Percentiles rank a stretch among this genome's conserved stretches.
Evolutionary conservation across 2,113 vertebrate species (phyloP).

Genomic region (Grammomys dolichurus): DNA sequence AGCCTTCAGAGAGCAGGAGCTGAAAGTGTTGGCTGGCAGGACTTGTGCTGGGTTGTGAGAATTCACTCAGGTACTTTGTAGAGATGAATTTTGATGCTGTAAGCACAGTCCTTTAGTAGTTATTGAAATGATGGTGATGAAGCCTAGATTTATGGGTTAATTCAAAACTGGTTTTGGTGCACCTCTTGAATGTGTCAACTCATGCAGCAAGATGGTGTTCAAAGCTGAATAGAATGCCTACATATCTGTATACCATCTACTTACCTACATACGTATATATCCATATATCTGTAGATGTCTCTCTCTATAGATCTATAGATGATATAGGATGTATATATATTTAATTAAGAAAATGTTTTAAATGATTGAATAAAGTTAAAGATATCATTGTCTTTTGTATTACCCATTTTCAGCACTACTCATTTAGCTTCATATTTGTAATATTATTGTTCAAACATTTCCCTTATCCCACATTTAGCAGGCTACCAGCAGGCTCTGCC

Average conservation of each 20-base stretch:
- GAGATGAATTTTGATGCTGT: background rate
- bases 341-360: constrained; percentile 1
- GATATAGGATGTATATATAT: background rate
- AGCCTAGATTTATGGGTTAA: background rate
- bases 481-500: background rate
- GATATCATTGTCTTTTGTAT: background rate
- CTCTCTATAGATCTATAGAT: background rate
- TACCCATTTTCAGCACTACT: constrained; percentile 14
- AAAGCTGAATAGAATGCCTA: background rate
- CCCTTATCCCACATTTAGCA: background rate
- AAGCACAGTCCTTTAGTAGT: background rate
- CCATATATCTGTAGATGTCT: background rate
- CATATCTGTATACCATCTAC: background rate
- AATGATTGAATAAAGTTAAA: constrained; percentile 3
- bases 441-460: constrained; percentile 7
- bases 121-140: background rate
- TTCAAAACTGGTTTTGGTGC: background rate
- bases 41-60: background rate
- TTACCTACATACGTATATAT: background rate
- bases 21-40: background rate
- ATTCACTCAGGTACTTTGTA: background rate
- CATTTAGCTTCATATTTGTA: background rate
- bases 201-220: background rate
- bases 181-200: background rate
- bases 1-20: too few species aligned